Evolutionary conservation across 2,113 vertebrate genomes (phyloP).

Genomic region (Poecile atricapillus): DNA sequence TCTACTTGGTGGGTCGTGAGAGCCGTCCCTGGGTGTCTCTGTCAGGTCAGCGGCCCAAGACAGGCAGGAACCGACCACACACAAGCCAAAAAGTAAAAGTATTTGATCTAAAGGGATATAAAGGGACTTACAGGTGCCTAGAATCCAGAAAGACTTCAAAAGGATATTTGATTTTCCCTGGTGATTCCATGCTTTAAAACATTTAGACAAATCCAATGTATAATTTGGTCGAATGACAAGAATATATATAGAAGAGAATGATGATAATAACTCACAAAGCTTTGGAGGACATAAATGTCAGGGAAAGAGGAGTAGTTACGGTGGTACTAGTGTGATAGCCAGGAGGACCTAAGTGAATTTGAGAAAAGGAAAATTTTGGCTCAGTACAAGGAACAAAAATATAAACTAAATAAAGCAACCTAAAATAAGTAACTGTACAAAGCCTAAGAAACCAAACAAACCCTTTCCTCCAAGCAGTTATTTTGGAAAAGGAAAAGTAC

Average conservation of each 20-base stretch:
- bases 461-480: not conserved
- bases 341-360: not conserved
- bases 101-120: not conserved
- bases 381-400: conserved; percentile 10
- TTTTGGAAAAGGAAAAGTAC: conserved; percentile 38
- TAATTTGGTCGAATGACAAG: not conserved
- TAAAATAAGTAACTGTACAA: conserved; percentile 45
- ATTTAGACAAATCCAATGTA: not conserved
- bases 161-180: not conserved
- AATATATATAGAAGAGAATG: not conserved
- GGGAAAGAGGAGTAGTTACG: not conserved
- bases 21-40: not conserved
- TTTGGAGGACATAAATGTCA: not conserved
- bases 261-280: not conserved
- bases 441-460: conserved; percentile 58
- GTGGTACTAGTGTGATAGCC: not conserved
- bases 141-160: not conserved
- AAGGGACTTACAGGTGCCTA: not conserved
- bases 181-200: not conserved
- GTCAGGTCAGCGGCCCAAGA: not conserved
- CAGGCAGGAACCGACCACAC: not conserved
- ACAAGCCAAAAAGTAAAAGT: not conserved
- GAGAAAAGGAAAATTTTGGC: conserved; percentile 1
- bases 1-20: not conserved
- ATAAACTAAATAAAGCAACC: conserved; percentile 4